These are phyloP conservation scores for Cyanistes caeruleus DNA, from an alignment of 2,113 vertebrate genomes.

Conservation along the genomic window DNA sequence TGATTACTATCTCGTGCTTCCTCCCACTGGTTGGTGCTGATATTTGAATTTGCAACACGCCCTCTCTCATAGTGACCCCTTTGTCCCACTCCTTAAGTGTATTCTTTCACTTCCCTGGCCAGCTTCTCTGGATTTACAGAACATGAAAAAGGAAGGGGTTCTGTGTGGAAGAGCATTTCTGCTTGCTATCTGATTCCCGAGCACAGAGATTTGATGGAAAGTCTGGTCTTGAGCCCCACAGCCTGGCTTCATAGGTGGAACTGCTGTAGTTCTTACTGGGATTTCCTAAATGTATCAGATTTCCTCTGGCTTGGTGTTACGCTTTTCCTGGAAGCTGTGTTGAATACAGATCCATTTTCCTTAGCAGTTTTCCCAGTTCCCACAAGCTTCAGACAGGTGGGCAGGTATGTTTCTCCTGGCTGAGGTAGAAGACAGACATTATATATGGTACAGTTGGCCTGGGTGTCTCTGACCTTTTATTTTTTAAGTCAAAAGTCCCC, in stretches of 20 bases:
- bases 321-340: neutral
- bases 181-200: neutral
- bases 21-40: neutral
- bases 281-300: neutral
- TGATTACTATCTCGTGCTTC: conserved; percentile 11
- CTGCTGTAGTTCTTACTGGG: neutral
- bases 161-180: neutral
- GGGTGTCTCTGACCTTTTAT: neutral
- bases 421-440: neutral
- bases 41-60: neutral
- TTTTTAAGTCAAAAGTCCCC: neutral
- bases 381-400: neutral
- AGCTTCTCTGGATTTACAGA: neutral
- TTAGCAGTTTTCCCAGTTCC: neutral
- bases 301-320: neutral
- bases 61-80: neutral
- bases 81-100: neutral
- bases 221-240: neutral
- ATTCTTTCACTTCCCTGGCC: neutral
- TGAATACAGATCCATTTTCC: neutral
- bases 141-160: neutral
- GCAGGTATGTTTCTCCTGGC: neutral
- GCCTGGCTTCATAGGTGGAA: neutral
- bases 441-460: neutral
- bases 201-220: neutral